Evolutionary conservation across 2,113 vertebrate species (phyloP).

Genomic region (Paramormyrops kingsleyae): DNA sequence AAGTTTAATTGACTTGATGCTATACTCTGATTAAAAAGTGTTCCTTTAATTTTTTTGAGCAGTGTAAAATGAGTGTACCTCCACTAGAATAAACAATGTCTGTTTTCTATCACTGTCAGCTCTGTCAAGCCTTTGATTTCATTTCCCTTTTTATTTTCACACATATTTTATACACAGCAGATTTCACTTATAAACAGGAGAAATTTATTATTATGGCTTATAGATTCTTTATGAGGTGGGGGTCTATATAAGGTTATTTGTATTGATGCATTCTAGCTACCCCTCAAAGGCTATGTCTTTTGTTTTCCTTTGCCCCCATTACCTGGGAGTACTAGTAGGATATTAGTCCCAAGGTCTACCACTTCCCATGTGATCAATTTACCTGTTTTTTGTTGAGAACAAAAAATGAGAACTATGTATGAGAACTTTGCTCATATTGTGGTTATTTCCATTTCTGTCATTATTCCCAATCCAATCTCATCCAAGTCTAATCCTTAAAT

Average conservation of each 20-base stretch:
- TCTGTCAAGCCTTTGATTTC: background rate
- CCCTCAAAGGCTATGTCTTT: background rate
- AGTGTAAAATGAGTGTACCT: background rate
- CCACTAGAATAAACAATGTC: background rate
- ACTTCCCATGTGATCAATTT: background rate
- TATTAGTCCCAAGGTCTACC: background rate
- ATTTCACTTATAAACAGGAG: background rate
- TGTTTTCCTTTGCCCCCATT: background rate
- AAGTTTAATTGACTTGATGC: too few species aligned
- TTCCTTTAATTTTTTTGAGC: too few species aligned
- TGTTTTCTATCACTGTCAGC: background rate
- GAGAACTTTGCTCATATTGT: background rate
- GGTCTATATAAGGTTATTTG: background rate
- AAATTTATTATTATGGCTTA: background rate
- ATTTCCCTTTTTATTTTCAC: background rate
- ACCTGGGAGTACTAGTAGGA: background rate
- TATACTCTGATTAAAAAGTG: too few species aligned
- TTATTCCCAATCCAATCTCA: background rate
- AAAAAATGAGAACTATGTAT: too few species aligned
- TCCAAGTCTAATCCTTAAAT: background rate
- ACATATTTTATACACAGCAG: background rate
- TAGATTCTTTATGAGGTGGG: background rate
- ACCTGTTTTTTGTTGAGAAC: background rate
- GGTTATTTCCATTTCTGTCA: background rate
- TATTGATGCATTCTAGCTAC: background rate